Evolutionary conservation across 1,140 invertebrate species (phyloP), one percentile per base, ranked within the genome.

Genomic region (Lasioglossum albipes): DNA sequence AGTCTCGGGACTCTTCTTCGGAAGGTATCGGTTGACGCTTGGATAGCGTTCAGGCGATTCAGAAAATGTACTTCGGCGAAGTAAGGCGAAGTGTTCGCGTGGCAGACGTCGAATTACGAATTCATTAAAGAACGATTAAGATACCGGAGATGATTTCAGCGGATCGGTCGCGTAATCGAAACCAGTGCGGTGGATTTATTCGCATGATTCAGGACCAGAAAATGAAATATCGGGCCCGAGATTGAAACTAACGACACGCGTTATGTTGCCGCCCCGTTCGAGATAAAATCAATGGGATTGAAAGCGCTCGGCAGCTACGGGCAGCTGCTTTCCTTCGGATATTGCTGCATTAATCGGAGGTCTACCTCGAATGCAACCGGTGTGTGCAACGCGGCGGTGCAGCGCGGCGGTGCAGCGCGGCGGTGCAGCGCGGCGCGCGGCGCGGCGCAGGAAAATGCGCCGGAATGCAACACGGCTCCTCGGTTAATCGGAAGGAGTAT

Each of bases 391-490:
- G 27, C 0, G n/a, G n/a, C n/a, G n/a, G n/a, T n/a, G 18, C 70
- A 57, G 42, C 31, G 16, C n/a, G n/a, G 31, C 31, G 31, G 31
- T 12, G 45, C 45, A 2, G n/a, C n/a, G 45, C 45, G 0, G 45
- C 45, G 45, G 42, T 42, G 6, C 42, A 42, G 45, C 45, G 45
- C 1, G 9, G 9, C 45, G 45, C 10, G 10, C 10, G 2, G 45
- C 45, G 45, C 45, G 45, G 9, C 45, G 45, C 45, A 59, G 42
- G 80, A 54, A 79, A 72, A 82, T 79, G 45, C 66, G 20, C 49
- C 57, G 84, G 84, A 78, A 86, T 84, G 84, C 75, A 79, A 73
- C 52, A 68, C 36, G 0, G 64, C 75, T 75, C 65, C 27, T 31
- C 83, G 31, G 61, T 75, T 71, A 73, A 82, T 82, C 79, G 79